Evolutionary conservation across 2,888 invertebrate species (phyloP), one percentile per base, ranked within the genome.

Genomic region (Hemaris fuciformis): DNA sequence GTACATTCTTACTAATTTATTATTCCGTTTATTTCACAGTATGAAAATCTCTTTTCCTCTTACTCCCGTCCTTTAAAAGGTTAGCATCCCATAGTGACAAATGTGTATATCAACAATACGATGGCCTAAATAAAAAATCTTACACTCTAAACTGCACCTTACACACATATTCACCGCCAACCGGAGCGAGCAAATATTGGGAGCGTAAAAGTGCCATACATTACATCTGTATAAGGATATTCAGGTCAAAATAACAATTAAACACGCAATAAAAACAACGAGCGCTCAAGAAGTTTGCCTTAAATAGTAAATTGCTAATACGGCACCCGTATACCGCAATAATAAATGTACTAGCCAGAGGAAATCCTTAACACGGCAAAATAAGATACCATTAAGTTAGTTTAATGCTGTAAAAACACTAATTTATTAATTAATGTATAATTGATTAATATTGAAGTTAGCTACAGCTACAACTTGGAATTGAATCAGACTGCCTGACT

Each of bases 161-260:
- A 53, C 1, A 31, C 18, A 15, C 7, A 15, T 10, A 27, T 48
- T 53, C n/a, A n/a, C 53, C 18, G 31, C 31, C 10, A 15, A 27
- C 31, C 38, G 38, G 27, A 60, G 46, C 23, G 23, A 22, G 27
- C 25, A 18, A 41, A 53, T 53, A 27, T 53, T 42, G 38, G 60
- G 34, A 38, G 23, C 48, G 48, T 38, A 27, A 60, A 45, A 60
- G 48, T 13, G 23, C 25, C 48, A 53, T 25, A 60, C 18, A n/a
- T 60, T 53, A 53, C 53, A 25, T 13, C 48, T 41, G 10, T 60
- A 60, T 41, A 60, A 53, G 60, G 60, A 41, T 20, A 60, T 60
- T 53, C 25, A 25, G 53, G 60, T 38, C 53, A 60, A 53, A 31
- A 53, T 60, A 60, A 48, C 48, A 48, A 45, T 25, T 60, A 57